Conservation (phyloP, 2,797 vertebrate species). For the Pangasius larnaudii region DNA sequence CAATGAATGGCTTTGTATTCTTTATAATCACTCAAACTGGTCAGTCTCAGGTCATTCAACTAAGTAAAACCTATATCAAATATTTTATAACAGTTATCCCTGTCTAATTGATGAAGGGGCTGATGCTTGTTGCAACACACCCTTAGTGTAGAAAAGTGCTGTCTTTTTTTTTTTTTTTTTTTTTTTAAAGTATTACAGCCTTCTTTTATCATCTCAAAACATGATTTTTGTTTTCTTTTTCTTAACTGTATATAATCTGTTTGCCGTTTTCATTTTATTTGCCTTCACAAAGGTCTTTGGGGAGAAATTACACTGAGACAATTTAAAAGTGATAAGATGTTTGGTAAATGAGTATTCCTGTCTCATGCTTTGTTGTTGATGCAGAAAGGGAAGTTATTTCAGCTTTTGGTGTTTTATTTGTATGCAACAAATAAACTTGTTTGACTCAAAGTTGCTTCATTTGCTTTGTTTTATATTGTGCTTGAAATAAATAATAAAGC, state of each 20-base stretch:
- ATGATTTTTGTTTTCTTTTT: constrained; percentile 46
- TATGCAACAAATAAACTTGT: constrained; percentile 86
- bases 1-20: constrained; percentile 45
- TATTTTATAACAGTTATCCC: constrained; percentile 55
- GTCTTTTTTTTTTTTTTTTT: constrained; percentile 44
- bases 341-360: constrained; percentile 70
- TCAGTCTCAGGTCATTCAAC: constrained; percentile 64
- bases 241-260: constrained; percentile 70
- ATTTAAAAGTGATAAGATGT: constrained; percentile 60
- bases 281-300: constrained; percentile 62
- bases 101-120: constrained; percentile 44
- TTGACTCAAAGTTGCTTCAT: constrained; percentile 66
- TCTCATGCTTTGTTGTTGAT: constrained; percentile 69
- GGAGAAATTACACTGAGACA: constrained; percentile 62
- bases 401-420: constrained; percentile 85
- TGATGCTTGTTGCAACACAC: constrained; percentile 48
- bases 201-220: constrained; percentile 58
- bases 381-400: constrained; percentile 77
- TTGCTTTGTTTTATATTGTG: background rate
- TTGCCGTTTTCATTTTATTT: constrained; percentile 69
- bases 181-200: constrained; percentile 16
- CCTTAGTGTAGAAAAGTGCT: constrained; percentile 50
- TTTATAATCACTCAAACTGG: constrained; percentile 57
- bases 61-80: constrained; percentile 48
- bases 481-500: background rate